Percentiles rank a stretch among this genome's conserved stretches.
phyloP scores from a whole-genome alignment of 2,888 invertebrate genomes.

The Eupithecia exiguata region DNA sequence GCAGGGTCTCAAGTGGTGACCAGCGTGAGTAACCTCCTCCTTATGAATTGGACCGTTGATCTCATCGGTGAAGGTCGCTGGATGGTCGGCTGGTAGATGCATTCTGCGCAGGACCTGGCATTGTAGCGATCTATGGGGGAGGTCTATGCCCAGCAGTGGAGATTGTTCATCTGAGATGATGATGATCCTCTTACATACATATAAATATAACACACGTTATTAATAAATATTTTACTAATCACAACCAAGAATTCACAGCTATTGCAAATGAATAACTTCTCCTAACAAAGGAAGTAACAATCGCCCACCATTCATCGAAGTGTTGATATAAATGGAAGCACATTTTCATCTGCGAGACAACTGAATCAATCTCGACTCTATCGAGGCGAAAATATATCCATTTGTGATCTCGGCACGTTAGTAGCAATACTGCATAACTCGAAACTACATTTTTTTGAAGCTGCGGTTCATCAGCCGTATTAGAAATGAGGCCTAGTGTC shows the following conservation, averaged over 20 bases:
- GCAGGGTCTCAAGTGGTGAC: background rate
- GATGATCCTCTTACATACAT: background rate
- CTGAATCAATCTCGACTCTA: slow-evolving; percentile 27
- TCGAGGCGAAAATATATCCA: slow-evolving; percentile 19
- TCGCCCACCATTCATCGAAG: slow-evolving; percentile 7
- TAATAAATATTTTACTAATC: background rate
- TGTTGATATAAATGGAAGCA: slow-evolving; percentile 22
- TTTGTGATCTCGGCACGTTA: slow-evolving; percentile 11
- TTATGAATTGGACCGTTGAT: background rate
- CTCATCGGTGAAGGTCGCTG: no score
- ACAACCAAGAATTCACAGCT: background rate
- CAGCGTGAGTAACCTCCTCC: background rate
- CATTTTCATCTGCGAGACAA: slow-evolving; percentile 25
- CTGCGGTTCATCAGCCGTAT: background rate
- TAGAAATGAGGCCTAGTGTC: background rate
- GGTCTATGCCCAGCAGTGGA: background rate
- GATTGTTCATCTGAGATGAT: background rate
- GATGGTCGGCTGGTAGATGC: no score
- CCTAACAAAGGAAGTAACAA: slow-evolving; percentile 14
- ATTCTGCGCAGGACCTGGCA: background rate
- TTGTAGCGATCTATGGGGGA: background rate
- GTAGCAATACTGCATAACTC: background rate
- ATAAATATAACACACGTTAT: no score
- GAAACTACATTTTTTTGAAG: background rate
- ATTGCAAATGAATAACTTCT: slow-evolving; percentile 2